Evolutionary conservation across 35 echinoderm and acorn worm species (phyloP).

Genomic region (Acanthaster planci): DNA sequence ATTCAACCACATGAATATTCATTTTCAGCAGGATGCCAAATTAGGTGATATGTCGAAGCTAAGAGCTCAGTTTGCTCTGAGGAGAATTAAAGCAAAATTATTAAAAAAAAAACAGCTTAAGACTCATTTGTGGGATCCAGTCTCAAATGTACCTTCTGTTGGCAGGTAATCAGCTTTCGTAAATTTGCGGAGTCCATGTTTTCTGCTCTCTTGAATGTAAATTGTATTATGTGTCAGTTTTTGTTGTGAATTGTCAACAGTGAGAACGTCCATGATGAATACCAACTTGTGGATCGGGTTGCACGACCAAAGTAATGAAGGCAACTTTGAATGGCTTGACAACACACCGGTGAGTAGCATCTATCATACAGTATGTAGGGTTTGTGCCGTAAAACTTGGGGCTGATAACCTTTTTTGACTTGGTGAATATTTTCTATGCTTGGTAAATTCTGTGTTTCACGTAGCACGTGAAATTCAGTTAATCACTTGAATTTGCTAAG

Average conservation of each 20-base stretch:
- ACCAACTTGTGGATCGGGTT: conserved; percentile 75
- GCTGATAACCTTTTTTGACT: neutral
- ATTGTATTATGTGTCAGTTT: neutral
- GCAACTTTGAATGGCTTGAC: conserved; percentile 81
- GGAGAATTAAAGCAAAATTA: too few species aligned
- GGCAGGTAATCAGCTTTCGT: too few species aligned
- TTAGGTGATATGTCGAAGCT: too few species aligned
- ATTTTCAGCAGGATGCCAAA: too few species aligned
- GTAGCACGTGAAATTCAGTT: neutral
- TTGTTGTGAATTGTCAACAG: conserved; percentile 39
- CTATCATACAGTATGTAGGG: neutral
- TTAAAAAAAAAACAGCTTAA: too few species aligned
- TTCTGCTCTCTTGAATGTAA: too few species aligned
- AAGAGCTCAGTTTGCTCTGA: too few species aligned
- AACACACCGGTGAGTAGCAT: conserved; percentile 65
- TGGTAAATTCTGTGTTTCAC: neutral
- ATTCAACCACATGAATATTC: too few species aligned
- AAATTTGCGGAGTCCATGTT: too few species aligned
- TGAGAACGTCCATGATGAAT: conserved; percentile 46
- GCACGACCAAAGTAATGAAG: conserved; percentile 61
- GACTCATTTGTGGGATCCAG: too few species aligned
- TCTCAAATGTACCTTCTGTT: too few species aligned
- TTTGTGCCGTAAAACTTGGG: neutral
- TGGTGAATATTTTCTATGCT: neutral
- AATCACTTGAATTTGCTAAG: too few species aligned